Evolutionary conservation across 2,113 vertebrate genomes (phyloP), one percentile per base, ranked within the genome.

Genomic region (Castor canadensis): DNA sequence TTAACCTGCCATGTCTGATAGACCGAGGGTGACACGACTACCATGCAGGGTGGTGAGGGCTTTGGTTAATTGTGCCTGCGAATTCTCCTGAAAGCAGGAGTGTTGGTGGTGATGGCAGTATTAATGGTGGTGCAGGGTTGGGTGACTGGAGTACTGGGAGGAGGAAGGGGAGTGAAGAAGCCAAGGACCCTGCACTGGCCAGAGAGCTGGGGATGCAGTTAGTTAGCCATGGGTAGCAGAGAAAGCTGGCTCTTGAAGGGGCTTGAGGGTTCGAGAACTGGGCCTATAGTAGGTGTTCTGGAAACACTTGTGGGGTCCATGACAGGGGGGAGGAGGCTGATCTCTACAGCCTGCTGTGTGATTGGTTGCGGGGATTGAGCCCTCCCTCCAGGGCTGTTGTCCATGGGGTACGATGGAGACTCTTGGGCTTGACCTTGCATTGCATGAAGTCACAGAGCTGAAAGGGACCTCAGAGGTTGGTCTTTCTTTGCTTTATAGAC

Each of bases 281-380:
- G 67, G 67, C n/a, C 35, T 52, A 1, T 5, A 66, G 60, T 19
- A 13, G 9, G 43, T 47, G 64, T 26, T 13, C 43, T 32, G 81
- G 43, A 26, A 24, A 9, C 32, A 35, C 9, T 16, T 9, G 1
- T 7, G 49, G 17, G n/a, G 2, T 24, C 35, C 10, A 7, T 0
- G 35, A 40, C 26, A 11, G 40, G 10, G 30, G 15, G 22, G 35
- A 24, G 76, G 80, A 9, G 30, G 60, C 35, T 38, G n/a, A 10
- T 40, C 49, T 24, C 1, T 32, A 28, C 35, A 28, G 17, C n/a
- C n/a, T 40, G 54, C n/a, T 62, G 56, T 32, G n/a, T 47, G 12
- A 11, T 6, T 5, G 6, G 47, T 19, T 3, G 58, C 0, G 6
- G 17, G 15, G 76, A 35, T 4, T 49, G 22, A 43, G 30, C 26